A percentile compares a stretch with the other conserved stretches of the same genome.
Conservation (phyloP, 2,888 invertebrate genomes). For the Andricus curvator region DNA sequence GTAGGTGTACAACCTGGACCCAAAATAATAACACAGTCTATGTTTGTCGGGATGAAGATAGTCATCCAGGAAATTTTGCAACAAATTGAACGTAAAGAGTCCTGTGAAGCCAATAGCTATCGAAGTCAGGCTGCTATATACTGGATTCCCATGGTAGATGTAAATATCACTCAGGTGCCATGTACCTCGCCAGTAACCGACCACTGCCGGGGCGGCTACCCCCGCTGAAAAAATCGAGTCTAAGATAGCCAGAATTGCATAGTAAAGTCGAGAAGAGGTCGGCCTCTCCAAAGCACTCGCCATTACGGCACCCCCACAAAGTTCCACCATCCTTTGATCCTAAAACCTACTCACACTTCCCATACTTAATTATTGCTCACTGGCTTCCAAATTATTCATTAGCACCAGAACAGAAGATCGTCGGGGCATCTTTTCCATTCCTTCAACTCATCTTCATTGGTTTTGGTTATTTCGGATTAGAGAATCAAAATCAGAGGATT, state of each 20-base stretch:
- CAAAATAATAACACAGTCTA: conserved; percentile 84
- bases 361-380: background rate
- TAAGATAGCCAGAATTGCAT: conserved; percentile 83
- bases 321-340: conserved; percentile 73
- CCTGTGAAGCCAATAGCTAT: conserved; percentile 86
- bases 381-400: conserved; percentile 12
- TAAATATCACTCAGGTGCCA: conserved; percentile 89
- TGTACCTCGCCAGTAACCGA: conserved; percentile 92
- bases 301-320: conserved; percentile 86
- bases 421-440: conserved; percentile 9
- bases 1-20: conserved; percentile 87
- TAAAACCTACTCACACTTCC: conserved; percentile 60
- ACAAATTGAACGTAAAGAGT: conserved; percentile 84
- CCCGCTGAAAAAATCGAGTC: conserved; percentile 86
- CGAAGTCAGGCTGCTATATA: conserved; percentile 84
- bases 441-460: conserved; percentile 10
- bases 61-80: conserved; percentile 80
- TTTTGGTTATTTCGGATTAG: background rate
- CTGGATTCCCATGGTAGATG: conserved; percentile 82
- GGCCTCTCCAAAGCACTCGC: conserved; percentile 82
- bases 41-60: conserved; percentile 86
- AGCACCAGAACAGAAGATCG: background rate
- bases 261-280: conserved; percentile 73
- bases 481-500: background rate
- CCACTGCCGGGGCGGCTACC: conserved; percentile 89